Base-by-base conservation (phyloP, 2,888 invertebrate species). In the Agrenia bidenticulata region DNA sequence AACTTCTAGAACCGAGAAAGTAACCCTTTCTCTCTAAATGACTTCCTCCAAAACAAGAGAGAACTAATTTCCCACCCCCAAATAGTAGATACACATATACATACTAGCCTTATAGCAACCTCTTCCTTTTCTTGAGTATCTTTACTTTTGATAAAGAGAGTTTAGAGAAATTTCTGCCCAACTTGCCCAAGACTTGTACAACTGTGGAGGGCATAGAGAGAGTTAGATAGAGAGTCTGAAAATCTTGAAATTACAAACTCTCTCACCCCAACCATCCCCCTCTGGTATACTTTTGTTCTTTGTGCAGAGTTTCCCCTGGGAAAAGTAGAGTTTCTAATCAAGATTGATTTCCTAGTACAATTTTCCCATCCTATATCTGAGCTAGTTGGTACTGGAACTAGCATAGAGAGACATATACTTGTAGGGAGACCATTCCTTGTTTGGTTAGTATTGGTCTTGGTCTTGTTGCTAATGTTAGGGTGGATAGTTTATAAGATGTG, bases 311-410 rank as follows among this genome's bases (percentile, higher is more conserved):
- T 58, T 27, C 41, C 53, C 59, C 32, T n/a, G 61, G 64, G 54
- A 56, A 61, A 58, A 51, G 50, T 32, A 37, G 64, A 67, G 64
- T 67, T 64, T 64, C 61, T 70, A 70, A 70, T 70, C 70, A 70
- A 70, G 70, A 70, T 70, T 70, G 70, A 70, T 70, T 69, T 63
- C 62, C 57, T 67, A 42, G 61, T 57, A 4, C 32, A 7, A 7
- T 32, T 32, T 32, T 32, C 32, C 32, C 5, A 32, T 11, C 32
- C 11, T 32, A 32, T 32, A 32, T n/a, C n/a, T n/a, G n/a, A n/a
- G n/a, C n/a, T n/a, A n/a, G n/a, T n/a, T n/a, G n/a, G n/a, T n/a
- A n/a, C n/a, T n/a, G n/a, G n/a, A n/a, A n/a, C n/a, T n/a, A n/a
- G n/a, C n/a, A n/a, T n/a, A n/a, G n/a, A n/a, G n/a, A n/a, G n/a